These are phyloP conservation scores for Creontiades dilutus DNA, from an alignment of 2,888 invertebrate genomes.

Conservation along the genomic window DNA sequence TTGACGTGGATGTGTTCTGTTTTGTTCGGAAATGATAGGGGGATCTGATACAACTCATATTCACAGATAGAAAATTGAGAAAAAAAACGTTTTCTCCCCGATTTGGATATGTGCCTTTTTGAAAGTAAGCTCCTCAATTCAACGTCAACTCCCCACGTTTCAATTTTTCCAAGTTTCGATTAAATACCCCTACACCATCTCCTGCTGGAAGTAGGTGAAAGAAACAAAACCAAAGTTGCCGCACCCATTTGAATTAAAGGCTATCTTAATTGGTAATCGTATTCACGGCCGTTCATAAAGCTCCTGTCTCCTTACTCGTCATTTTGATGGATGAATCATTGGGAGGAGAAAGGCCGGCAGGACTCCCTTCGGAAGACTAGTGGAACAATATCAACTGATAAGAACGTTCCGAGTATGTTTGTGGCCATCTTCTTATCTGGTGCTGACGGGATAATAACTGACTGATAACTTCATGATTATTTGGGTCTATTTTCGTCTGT, in stretches of 20 bases:
- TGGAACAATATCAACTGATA: slow-evolving; percentile 21
- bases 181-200: too few relatives aligned
- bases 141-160: too few relatives aligned
- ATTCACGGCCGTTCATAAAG: neutral
- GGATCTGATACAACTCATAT: too few relatives aligned
- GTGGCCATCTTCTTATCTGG: slow-evolving; percentile 26
- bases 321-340: slow-evolving; percentile 1
- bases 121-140: too few relatives aligned
- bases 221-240: too few relatives aligned
- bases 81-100: too few relatives aligned
- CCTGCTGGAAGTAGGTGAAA: too few relatives aligned
- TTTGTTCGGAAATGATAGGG: too few relatives aligned
- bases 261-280: neutral
- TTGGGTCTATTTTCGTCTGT: neutral
- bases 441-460: neutral
- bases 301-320: neutral
- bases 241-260: neutral
- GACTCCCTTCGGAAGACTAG: neutral
- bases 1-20: too few relatives aligned
- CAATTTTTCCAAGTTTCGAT: too few relatives aligned
- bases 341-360: neutral
- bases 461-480: slow-evolving; percentile 4
- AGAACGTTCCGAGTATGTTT: neutral
- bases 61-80: too few relatives aligned
- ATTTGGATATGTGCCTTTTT: too few relatives aligned